Base-by-base conservation (phyloP, 2,888 invertebrate genomes). In the Phlogophora meticulosa region DNA sequence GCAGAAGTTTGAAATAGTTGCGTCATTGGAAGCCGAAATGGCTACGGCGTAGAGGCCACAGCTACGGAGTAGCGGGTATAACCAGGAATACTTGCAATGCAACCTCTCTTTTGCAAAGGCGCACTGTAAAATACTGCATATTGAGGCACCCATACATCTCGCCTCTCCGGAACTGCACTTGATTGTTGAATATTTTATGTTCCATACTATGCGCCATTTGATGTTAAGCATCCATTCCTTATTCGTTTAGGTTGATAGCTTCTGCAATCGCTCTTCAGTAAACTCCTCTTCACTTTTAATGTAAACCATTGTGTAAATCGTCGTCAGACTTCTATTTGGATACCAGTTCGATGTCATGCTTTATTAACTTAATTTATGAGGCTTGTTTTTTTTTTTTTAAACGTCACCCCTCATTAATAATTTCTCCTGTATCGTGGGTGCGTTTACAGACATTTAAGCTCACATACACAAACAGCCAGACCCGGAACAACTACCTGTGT, bases 111-210 rank as follows among this genome's bases (percentile, higher is more conserved):
- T 28, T 43, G 13, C 11, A 20, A 28, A 46, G 20, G 13, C 38
- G 46, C 38, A 59, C 15, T 15, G 28, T 43, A 36, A 49, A 48
- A 67, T 20, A 68, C 11, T 13, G 48, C n/a, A 4, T 42, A 11
- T 10, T 17, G 40, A 34, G 13, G 20, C 7, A 10, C 2, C 17
- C 17, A 38, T 69, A 68, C 32, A 60, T 68, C 51, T 62, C 20
- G 28, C 36, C 36, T 45, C 28, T 45, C 38, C 10, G 20, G n/a
- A 70, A 60, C 49, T 60, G 70, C 32, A 70, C 51, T 70, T 40
- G 60, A 4, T 60, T 51, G 38, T 43, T 60, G 43, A 70, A 60
- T 68, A 70, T 40, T 68, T 20, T 32, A 70, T 70, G 67, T 60
- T 68, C 24, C 38, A 45, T 45, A 20, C 22, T 45, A 24, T 20